Percentiles rank a stretch among this genome's conserved stretches.
These are phyloP conservation scores for Lacerta agilis DNA, from an alignment of 2,797 vertebrate species.

Conservation along the genomic window DNA sequence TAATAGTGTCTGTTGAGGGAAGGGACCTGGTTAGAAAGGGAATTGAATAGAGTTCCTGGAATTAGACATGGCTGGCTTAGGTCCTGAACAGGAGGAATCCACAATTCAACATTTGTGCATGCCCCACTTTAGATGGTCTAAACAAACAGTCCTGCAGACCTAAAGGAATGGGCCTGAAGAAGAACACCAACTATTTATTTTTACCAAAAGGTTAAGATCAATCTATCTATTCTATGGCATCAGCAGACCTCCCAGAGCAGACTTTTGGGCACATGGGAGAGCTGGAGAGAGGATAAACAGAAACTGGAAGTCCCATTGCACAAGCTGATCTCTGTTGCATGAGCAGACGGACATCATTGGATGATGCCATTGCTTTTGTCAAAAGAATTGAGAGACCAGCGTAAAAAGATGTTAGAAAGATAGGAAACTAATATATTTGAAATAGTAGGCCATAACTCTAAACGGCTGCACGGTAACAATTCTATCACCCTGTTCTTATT, in stretches of 20 bases:
- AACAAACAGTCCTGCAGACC: too few species aligned
- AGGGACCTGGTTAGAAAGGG: not conserved
- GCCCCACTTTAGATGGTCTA: not conserved
- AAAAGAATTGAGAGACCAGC: not conserved
- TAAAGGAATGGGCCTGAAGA: not conserved
- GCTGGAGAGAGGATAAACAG: too few species aligned
- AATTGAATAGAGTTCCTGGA: not conserved
- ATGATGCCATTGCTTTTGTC: not conserved
- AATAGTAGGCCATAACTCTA: not conserved
- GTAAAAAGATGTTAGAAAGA: not conserved
- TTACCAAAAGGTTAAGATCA: fast-evolving
- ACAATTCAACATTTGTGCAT: not conserved
- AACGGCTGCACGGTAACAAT: not conserved
- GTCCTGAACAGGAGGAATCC: not conserved
- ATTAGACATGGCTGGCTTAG: not conserved
- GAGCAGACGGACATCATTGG: too few species aligned
- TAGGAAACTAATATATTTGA: not conserved
- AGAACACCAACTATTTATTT: fast-evolving
- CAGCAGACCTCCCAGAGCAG: too few species aligned
- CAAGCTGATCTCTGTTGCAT: too few species aligned
- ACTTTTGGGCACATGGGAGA: too few species aligned
- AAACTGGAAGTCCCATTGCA: too few species aligned
- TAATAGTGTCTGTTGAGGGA: not conserved
- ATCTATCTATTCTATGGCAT: too few species aligned
- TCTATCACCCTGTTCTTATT: not conserved